These are phyloP conservation scores for Bibio marci DNA, from an alignment of 2,888 invertebrate species.

Conservation along the genomic window DNA sequence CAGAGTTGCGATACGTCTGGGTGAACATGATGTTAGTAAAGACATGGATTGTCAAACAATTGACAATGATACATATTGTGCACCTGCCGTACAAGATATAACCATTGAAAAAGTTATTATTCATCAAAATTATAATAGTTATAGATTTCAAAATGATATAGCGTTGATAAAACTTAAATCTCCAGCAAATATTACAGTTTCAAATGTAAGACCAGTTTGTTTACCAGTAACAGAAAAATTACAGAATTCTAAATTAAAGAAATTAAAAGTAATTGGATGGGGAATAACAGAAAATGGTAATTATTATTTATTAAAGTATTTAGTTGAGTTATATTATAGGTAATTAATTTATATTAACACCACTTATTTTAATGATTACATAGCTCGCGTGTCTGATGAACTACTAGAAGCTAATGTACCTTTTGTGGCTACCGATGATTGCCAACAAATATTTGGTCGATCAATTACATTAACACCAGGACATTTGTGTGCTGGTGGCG, in stretches of 20 bases:
- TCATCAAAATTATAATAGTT: too few species aligned
- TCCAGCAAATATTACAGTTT: constrained; percentile 29
- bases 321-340: too few species aligned
- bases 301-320: constrained; percentile 17
- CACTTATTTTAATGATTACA: too few species aligned
- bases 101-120: too few species aligned
- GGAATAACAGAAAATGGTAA: constrained; percentile 32
- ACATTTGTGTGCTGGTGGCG: constrained; percentile 39
- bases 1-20: constrained; percentile 14
- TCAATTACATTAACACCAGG: constrained; percentile 15
- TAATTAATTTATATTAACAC: too few species aligned
- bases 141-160: too few species aligned
- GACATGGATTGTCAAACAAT: constrained; percentile 14
- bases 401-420: constrained; percentile 25
- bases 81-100: constrained; percentile 26
- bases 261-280: constrained; percentile 37
- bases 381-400: constrained; percentile 6
- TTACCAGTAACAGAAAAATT: constrained; percentile 28
- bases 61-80: constrained; percentile 17
- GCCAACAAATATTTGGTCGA: constrained; percentile 17
- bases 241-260: constrained; percentile 19
- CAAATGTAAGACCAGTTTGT: constrained; percentile 34
- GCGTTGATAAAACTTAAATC: constrained; percentile 19
- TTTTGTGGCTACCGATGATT: constrained; percentile 19
- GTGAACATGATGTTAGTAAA: constrained; percentile 15